These are phyloP conservation scores for Cinclus mexicanus DNA, from an alignment of 2,113 vertebrate genomes.

Conservation along the genomic window DNA sequence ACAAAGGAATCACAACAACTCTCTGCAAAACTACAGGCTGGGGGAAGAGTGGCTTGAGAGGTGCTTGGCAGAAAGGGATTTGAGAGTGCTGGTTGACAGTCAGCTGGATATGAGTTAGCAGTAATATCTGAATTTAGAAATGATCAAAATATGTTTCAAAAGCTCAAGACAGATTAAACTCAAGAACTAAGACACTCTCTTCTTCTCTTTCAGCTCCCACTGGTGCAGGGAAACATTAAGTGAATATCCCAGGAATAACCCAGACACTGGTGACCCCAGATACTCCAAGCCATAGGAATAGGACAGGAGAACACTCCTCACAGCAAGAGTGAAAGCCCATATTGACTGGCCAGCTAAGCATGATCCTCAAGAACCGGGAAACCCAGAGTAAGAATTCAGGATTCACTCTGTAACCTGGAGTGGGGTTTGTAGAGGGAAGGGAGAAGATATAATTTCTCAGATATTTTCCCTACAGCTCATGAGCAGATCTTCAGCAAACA, in stretches of 20 bases:
- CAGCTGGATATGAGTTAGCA: neutral
- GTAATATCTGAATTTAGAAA: neutral
- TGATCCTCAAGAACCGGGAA: neutral
- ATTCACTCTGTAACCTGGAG: neutral
- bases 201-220: neutral
- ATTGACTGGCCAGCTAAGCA: neutral
- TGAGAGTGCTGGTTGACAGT: neutral
- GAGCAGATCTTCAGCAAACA: neutral
- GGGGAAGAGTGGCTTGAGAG: neutral
- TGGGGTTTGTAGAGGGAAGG: neutral
- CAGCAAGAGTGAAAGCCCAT: neutral
- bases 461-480: neutral
- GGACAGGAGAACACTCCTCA: neutral
- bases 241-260: neutral
- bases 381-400: neutral
- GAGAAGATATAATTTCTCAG: neutral
- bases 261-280: neutral
- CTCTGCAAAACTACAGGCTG: accelerated
- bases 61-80: neutral
- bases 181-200: neutral
- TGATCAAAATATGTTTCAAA: neutral
- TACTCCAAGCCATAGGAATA: neutral
- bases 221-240: neutral
- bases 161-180: neutral
- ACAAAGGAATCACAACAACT: neutral